Percentiles rank a stretch among this genome's conserved stretches.
Evolutionary conservation across 2,888 invertebrate species (phyloP).

Genomic region (Stratiomys singularior): DNA sequence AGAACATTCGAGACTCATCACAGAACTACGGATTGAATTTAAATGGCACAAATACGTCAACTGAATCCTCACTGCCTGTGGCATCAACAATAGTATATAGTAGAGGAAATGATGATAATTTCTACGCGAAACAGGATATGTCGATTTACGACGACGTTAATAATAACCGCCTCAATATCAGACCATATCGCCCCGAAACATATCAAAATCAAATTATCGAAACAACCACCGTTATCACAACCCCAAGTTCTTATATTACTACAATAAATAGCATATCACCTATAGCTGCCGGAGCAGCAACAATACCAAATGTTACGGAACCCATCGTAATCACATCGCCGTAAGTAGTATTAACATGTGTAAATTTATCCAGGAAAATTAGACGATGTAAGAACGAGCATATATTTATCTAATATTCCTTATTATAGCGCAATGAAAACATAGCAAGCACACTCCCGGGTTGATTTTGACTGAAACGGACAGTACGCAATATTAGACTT

Average conservation of each 20-base stretch:
- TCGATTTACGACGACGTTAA: slow-evolving; percentile 65
- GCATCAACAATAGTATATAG: slow-evolving; percentile 27
- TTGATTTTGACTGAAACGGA: too few relatives aligned
- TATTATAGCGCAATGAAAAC: too few relatives aligned
- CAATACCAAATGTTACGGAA: slow-evolving; percentile 42
- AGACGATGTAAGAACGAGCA: too few relatives aligned
- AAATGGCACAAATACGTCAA: background rate
- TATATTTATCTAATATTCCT: too few relatives aligned
- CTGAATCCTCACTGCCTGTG: background rate
- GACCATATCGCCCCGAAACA: slow-evolving; percentile 58
- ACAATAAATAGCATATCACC: slow-evolving; percentile 31
- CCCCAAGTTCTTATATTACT: background rate
- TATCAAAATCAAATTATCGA: slow-evolving; percentile 56
- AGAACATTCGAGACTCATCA: slow-evolving; percentile 8
- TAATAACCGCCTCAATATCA: slow-evolving; percentile 64
- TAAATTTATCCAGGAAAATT: background rate
- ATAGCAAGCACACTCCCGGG: too few relatives aligned
- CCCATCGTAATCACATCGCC: slow-evolving; percentile 36
- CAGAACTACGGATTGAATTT: background rate
- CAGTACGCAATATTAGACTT: too few relatives aligned
- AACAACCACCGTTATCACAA: background rate
- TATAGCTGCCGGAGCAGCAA: background rate
- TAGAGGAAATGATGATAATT: slow-evolving; percentile 55
- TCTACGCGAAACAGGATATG: slow-evolving; percentile 63
- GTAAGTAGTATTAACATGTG: slow-evolving; percentile 45